Percentiles rank a stretch among this genome's conserved stretches.
phyloP scores from a whole-genome alignment of 2,888 invertebrate species.

The Clostera curtula region DNA sequence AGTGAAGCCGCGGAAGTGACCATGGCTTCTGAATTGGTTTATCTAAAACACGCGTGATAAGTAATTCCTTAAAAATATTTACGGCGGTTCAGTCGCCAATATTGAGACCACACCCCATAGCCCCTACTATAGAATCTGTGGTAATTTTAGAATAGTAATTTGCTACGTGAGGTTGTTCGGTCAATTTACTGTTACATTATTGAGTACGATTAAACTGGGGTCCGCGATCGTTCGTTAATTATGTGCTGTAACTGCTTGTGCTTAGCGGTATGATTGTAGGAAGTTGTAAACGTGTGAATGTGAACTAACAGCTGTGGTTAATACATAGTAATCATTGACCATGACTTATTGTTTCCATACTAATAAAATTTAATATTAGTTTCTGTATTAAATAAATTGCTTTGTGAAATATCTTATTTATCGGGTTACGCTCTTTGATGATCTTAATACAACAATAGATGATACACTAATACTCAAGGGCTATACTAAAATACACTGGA shows the following conservation, averaged over 20 bases:
- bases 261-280: slow-evolving; percentile 19
- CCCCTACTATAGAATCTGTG: slow-evolving; percentile 29
- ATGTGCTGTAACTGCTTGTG: slow-evolving; percentile 21
- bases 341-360: slow-evolving; percentile 5
- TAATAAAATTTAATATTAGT: slow-evolving; percentile 7
- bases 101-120: too few species aligned
- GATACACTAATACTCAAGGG: too few species aligned
- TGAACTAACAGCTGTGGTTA: slow-evolving; percentile 12
- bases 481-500: too few species aligned
- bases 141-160: slow-evolving; percentile 48
- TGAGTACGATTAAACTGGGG: slow-evolving; percentile 33
- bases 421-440: too few species aligned
- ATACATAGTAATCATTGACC: slow-evolving; percentile 7
- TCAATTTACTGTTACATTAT: slow-evolving; percentile 39
- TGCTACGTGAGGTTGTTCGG: slow-evolving; percentile 26
- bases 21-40: too few species aligned
- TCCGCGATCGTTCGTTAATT: slow-evolving; percentile 36
- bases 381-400: too few species aligned
- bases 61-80: too few species aligned
- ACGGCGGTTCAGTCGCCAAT: too few species aligned
- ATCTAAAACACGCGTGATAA: too few species aligned
- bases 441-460: too few species aligned
- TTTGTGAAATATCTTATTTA: too few species aligned
- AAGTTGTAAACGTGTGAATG: slow-evolving; percentile 5
- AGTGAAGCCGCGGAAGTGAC: too few species aligned